Conservation (phyloP, 30 jellyfish, hydroid and myxozoan species). For the Cassiopea xamachana region DNA sequence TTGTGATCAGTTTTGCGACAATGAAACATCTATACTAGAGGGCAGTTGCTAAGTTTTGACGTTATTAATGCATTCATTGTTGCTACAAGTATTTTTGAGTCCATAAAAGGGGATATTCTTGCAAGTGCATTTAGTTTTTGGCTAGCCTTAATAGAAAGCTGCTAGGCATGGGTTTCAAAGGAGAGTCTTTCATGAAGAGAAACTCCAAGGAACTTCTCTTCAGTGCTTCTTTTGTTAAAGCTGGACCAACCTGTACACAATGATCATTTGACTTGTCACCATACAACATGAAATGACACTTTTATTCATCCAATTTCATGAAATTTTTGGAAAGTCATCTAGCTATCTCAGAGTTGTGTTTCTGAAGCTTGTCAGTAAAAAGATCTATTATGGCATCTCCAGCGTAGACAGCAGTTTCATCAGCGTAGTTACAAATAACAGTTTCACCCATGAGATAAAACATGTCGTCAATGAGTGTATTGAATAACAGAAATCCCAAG, state of each 20-base stretch:
- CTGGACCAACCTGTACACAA: neutral
- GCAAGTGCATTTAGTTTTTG: neutral
- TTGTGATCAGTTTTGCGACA: neutral
- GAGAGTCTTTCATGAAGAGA: neutral
- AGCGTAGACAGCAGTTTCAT: neutral
- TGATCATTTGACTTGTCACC: neutral
- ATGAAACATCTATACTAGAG: neutral
- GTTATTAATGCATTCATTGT: neutral
- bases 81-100: neutral
- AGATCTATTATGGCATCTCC: neutral
- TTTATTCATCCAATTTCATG: neutral
- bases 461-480: neutral
- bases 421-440: neutral
- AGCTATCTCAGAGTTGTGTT: neutral
- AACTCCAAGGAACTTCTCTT: neutral
- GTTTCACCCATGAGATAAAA: neutral
- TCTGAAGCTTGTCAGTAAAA: neutral
- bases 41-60: neutral
- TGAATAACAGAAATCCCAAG: neutral
- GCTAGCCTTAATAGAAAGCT: neutral
- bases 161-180: neutral
- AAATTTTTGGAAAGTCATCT: neutral
- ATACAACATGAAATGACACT: neutral
- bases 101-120: neutral
- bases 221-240: neutral